Evolutionary conservation across 2,797 vertebrate genomes (phyloP), one percentile per base, ranked within the genome.

Genomic region (Eulemur albifrons): DNA sequence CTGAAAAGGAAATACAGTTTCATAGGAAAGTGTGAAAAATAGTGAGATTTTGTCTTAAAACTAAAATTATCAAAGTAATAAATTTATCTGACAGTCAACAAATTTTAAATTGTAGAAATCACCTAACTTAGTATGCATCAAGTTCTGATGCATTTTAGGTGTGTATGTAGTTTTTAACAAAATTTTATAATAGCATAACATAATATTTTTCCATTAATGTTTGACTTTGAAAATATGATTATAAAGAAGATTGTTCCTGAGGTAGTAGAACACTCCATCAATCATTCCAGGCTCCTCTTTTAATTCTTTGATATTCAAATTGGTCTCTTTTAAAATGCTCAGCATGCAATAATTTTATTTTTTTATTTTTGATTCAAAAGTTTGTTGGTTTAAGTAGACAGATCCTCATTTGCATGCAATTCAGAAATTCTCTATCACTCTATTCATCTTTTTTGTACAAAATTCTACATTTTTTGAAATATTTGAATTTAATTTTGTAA

Each of bases 71-170:
- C 13, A 27, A 5, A 79, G 13, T 57, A 57, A 57, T 25, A 57
- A 57, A 57, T 91, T 84, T 87, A 63, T n/a, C 13, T 89, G 30
- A 57, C 7, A 79, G 12, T 48, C 27, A 72, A 85, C 8, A 54
- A 61, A 87, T 63, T 72, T 94, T 86, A 45, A 89, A 35, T 72
- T 82, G 18, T 73, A 73, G 30, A 84, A 96, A 86, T 43, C 30
- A 92, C 2, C 2, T 77, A 76, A 38, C 27, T 85, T 77, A 50
- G 3, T 61, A 45, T 81, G n/a, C 89, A 48, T 76, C n/a, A 75
- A 69, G 15, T 57, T 40, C 48, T 83, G 38, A 6, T 52, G 14
- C 18, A 57, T n/a, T 81, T 75, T 21, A 25, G 8, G 2, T 59
- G 5, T 69, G 6, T 69, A 54, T n/a, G 17, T 48, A 35, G 79